Conservation (phyloP, 2,113 vertebrate species). For the Balaeniceps rex region DNA sequence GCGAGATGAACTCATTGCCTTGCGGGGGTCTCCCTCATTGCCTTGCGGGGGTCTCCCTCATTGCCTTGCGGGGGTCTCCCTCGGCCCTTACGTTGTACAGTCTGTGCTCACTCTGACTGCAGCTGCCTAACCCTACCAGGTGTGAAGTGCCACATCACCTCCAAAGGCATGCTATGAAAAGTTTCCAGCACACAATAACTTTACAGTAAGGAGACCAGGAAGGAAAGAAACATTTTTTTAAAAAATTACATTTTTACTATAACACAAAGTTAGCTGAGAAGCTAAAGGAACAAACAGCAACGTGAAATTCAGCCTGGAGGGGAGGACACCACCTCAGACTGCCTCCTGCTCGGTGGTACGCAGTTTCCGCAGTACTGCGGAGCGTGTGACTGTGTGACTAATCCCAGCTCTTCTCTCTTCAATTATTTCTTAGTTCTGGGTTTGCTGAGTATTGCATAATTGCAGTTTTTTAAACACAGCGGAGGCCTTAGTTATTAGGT, state of each 20-base stretch:
- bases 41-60: background rate
- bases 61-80: background rate
- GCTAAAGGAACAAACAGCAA: background rate
- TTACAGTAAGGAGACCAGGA: background rate
- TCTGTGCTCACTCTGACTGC: background rate
- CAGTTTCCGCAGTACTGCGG: background rate
- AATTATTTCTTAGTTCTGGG: background rate
- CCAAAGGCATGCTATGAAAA: background rate
- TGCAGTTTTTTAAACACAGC: background rate
- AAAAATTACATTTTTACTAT: background rate
- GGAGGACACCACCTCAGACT: background rate
- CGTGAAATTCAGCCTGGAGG: background rate
- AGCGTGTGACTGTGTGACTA: background rate
- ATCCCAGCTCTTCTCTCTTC: background rate
- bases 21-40: background rate
- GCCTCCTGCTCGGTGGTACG: background rate
- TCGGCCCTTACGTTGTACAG: background rate
- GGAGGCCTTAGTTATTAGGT: background rate
- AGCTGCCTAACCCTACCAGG: background rate
- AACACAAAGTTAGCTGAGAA: background rate
- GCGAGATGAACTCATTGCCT: background rate
- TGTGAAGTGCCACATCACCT: background rate
- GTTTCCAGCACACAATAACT: background rate
- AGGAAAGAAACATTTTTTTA: background rate
- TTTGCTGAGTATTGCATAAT: background rate